phyloP scores from a whole-genome alignment of 2,797 vertebrate genomes.

The Labroides dimidiatus region DNA sequence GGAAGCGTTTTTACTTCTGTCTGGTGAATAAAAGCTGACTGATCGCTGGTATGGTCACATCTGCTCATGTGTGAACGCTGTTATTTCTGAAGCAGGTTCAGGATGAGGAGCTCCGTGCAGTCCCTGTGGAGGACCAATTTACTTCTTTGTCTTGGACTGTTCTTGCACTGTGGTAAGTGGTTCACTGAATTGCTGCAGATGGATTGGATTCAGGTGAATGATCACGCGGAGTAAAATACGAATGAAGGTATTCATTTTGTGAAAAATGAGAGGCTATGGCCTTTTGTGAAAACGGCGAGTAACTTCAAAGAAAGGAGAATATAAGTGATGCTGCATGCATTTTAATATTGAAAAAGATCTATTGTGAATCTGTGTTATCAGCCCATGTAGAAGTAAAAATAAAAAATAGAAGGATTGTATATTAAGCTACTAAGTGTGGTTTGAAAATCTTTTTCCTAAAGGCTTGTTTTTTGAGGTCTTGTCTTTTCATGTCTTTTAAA shows the following conservation, averaged over 20 bases:
- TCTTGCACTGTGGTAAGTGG: conserved; percentile 72
- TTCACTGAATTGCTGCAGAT: background rate
- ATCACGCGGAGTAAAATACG: background rate
- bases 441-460: background rate
- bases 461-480: no score
- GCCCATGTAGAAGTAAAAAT: no score
- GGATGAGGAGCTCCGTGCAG: conserved; percentile 54
- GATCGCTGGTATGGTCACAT: background rate
- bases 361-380: no score
- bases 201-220: background rate
- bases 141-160: conserved; percentile 56
- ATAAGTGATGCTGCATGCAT: background rate
- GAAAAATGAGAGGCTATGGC: background rate
- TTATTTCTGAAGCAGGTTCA: conserved; percentile 20
- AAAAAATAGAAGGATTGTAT: no score
- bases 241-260: background rate
- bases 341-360: no score
- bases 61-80: background rate
- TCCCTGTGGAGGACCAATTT: conserved; percentile 34
- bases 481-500: conserved; percentile 1
- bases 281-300: background rate
- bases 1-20: conserved; percentile 13
- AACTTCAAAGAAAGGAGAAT: background rate
- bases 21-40: background rate
- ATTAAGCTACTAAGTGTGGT: no score